Evolutionary conservation across 2,888 invertebrate genomes (phyloP).

Genomic region (Physocephala rufipes): DNA sequence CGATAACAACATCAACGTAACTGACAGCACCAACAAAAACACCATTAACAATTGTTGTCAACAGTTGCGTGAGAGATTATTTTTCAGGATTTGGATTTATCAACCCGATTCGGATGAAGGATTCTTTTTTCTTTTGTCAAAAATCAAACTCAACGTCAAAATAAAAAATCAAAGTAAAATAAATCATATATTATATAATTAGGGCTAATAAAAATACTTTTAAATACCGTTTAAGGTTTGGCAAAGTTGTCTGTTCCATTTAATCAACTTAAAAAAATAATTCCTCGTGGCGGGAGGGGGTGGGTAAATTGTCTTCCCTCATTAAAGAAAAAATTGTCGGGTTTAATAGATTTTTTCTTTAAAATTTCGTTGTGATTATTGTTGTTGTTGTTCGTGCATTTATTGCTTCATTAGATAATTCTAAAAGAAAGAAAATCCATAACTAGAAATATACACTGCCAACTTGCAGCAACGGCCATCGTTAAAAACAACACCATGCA

Average conservation of each 20-base stretch:
- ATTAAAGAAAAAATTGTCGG: not conserved
- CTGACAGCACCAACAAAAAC: not conserved
- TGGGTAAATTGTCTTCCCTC: too few relatives aligned
- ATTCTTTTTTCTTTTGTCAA: not conserved
- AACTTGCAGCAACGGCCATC: conserved; percentile 45
- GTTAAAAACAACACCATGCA: conserved; percentile 26
- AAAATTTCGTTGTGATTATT: not conserved
- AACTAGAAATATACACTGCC: not conserved
- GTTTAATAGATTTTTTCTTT: not conserved
- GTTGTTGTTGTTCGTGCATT: conserved; percentile 5
- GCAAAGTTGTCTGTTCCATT: not conserved
- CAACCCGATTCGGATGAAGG: not conserved
- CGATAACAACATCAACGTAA: not conserved
- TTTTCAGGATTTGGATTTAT: not conserved
- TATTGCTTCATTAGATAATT: conserved; percentile 28
- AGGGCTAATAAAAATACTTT: not conserved
- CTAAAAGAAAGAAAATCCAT: not conserved
- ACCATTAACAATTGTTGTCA: not conserved
- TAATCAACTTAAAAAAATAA: not conserved
- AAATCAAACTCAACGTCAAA: not conserved
- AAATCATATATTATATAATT: not conserved
- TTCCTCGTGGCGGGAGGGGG: too few relatives aligned
- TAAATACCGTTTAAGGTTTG: not conserved
- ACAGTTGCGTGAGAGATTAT: not conserved
- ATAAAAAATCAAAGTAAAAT: not conserved